Evolutionary conservation across 2,113 vertebrate genomes (phyloP).

Genomic region (Girardinichthys multiradiatus): DNA sequence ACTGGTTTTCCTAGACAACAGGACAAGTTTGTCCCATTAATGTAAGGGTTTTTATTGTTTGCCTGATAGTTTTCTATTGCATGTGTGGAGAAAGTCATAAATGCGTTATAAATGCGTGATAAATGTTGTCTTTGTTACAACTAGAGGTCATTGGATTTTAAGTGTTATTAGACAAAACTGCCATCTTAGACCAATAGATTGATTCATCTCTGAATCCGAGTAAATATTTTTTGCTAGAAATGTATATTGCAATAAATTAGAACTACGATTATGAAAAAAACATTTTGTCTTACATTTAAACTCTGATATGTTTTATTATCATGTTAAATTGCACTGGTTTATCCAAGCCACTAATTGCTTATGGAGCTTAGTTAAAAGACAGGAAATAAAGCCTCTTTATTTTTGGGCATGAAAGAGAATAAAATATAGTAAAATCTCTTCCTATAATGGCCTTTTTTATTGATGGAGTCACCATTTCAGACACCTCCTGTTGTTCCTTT

Average conservation of each 20-base stretch:
- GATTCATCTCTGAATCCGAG: too few relatives aligned
- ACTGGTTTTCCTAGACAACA: not conserved
- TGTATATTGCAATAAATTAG: too few relatives aligned
- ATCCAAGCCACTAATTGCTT: too few relatives aligned
- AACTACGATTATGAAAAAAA: not conserved
- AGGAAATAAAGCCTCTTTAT: not conserved
- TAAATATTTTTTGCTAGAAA: too few relatives aligned
- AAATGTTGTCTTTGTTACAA: too few relatives aligned
- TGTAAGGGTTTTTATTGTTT: too few relatives aligned
- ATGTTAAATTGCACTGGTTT: not conserved
- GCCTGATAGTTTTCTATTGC: too few relatives aligned
- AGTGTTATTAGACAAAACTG: too few relatives aligned
- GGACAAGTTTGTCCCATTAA: not conserved
- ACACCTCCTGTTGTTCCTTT: slow-evolving; percentile 15
- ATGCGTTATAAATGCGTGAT: too few relatives aligned
- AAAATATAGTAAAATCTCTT: slow-evolving; percentile 25
- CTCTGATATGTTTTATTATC: not conserved
- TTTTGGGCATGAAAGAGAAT: slow-evolving; percentile 16
- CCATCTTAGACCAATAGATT: too few relatives aligned
- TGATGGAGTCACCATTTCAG: slow-evolving; percentile 33
- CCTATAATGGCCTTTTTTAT: slow-evolving; percentile 27
- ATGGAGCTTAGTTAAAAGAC: not conserved
- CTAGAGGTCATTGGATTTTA: too few relatives aligned
- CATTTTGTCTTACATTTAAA: not conserved
- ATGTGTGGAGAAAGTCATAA: too few relatives aligned